A percentile compares a stretch with the other conserved stretches of the same genome.
phyloP scores from a whole-genome alignment of 2,888 invertebrate species.

The Lingula anatina region DNA sequence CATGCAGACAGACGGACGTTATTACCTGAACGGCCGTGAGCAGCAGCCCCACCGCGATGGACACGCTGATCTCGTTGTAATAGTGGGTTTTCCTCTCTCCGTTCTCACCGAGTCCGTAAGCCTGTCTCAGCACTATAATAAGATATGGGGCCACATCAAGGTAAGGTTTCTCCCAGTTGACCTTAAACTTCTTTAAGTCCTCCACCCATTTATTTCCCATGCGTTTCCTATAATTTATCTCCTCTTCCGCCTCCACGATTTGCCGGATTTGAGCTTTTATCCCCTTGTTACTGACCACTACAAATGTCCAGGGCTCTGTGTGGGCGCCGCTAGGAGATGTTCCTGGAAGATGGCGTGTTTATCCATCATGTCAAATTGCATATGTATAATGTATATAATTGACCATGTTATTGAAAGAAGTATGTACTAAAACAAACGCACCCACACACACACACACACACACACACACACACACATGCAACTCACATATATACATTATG shows the following conservation, averaged over 20 bases:
- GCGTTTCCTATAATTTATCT: slow-evolving; percentile 66
- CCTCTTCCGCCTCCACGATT: slow-evolving; percentile 83
- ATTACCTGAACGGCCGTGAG: slow-evolving; percentile 77
- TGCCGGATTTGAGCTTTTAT: slow-evolving; percentile 63
- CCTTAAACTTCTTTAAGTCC: slow-evolving; percentile 65
- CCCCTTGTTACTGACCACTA: slow-evolving; percentile 64
- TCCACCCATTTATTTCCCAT: slow-evolving; percentile 65
- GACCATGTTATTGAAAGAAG: too few relatives aligned
- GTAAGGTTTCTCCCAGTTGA: slow-evolving; percentile 77
- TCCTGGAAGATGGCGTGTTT: too few relatives aligned
- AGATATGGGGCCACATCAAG: slow-evolving; percentile 80
- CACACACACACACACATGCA: too few relatives aligned
- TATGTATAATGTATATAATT: too few relatives aligned
- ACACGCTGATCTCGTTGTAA: slow-evolving; percentile 83
- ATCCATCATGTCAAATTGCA: too few relatives aligned
- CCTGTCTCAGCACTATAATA: slow-evolving; percentile 80
- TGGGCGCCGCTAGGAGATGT: slow-evolving; percentile 93
- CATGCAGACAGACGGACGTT: too few relatives aligned
- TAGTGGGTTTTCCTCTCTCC: slow-evolving; percentile 77
- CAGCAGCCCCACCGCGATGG: slow-evolving; percentile 77
- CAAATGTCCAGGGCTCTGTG: slow-evolving; percentile 91
- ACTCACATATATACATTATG: too few relatives aligned
- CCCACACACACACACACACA: too few relatives aligned
- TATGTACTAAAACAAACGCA: too few relatives aligned
- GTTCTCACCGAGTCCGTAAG: slow-evolving; percentile 63